Percentiles rank a stretch among this genome's conserved stretches.
phyloP scores from a whole-genome alignment of 1,140 invertebrate species.

The Pseudomyrmex gracilis region DNA sequence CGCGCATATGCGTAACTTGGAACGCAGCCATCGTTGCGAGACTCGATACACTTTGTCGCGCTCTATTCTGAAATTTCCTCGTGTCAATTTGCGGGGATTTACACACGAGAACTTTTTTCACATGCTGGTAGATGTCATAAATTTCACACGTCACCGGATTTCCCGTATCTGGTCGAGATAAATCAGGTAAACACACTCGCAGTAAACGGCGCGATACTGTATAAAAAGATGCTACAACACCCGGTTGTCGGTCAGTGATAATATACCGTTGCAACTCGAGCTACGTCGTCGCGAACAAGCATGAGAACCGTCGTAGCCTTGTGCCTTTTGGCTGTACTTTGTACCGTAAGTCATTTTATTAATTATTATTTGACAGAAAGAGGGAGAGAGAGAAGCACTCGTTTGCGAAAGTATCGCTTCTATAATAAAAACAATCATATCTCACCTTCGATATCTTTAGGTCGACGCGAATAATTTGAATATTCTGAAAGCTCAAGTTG shows the following conservation, averaged over 20 bases:
- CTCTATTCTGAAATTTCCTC: no score
- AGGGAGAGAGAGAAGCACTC: no score
- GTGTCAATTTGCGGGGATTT: not conserved
- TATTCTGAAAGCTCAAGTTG: not conserved
- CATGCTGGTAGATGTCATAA: not conserved
- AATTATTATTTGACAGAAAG: not conserved
- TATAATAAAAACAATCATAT: not conserved
- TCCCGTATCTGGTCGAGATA: not conserved
- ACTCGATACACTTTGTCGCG: no score
- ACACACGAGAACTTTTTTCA: not conserved
- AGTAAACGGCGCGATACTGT: no score
- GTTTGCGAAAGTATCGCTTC: not conserved
- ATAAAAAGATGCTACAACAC: not conserved
- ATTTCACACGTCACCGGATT: not conserved
- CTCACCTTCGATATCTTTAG: not conserved
- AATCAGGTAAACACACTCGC: not conserved
- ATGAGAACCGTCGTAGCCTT: conserved; percentile 22
- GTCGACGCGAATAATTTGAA: not conserved
- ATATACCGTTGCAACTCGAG: no score
- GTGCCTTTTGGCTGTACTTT: conserved; percentile 30
- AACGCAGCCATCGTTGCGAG: no score
- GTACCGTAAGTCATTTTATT: conserved; percentile 22
- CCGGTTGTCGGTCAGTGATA: no score
- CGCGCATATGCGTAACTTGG: no score
- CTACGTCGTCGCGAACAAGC: not conserved